A percentile compares a stretch with the other conserved stretches of the same genome.
These are phyloP conservation scores for Drosophila koepferae DNA, from an alignment of 2,888 invertebrate species.

Conservation along the genomic window DNA sequence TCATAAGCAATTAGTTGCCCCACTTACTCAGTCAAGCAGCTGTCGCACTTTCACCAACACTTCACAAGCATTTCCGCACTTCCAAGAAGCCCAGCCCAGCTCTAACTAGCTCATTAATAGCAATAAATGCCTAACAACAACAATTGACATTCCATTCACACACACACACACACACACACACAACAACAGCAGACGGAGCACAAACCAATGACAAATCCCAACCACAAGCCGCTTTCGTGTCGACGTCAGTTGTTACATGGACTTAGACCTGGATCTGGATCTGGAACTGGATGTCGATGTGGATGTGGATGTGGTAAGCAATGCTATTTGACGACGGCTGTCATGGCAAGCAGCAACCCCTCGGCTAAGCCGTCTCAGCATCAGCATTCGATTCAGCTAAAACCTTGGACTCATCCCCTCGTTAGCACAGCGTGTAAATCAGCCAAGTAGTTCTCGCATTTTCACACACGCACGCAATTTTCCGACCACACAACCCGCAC, in stretches of 20 bases:
- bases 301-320: constrained; percentile 32
- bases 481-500: constrained; percentile 40
- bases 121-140: constrained; percentile 57
- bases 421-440: constrained; percentile 79
- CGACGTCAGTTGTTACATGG: constrained; percentile 66
- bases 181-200: constrained; percentile 9
- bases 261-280: constrained; percentile 26
- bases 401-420: constrained; percentile 71
- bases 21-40: constrained; percentile 71
- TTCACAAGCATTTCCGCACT: constrained; percentile 59
- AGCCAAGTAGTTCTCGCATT: constrained; percentile 57
- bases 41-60: constrained; percentile 71
- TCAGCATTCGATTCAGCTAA: neutral
- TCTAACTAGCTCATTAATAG: constrained; percentile 66
- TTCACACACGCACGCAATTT: constrained; percentile 61
- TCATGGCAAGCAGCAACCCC: constrained; percentile 41
- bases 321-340: constrained; percentile 41
- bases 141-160: constrained; percentile 56
- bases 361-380: constrained; percentile 32
- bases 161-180: constrained; percentile 29
- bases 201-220: constrained; percentile 61
- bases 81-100: constrained; percentile 53
- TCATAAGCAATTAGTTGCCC: constrained; percentile 70
- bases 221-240: constrained; percentile 63
- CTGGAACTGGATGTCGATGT: constrained; percentile 12